Base-by-base conservation (phyloP, 53 echinoderm and acorn worm species). In the Astropecten irregularis region DNA sequence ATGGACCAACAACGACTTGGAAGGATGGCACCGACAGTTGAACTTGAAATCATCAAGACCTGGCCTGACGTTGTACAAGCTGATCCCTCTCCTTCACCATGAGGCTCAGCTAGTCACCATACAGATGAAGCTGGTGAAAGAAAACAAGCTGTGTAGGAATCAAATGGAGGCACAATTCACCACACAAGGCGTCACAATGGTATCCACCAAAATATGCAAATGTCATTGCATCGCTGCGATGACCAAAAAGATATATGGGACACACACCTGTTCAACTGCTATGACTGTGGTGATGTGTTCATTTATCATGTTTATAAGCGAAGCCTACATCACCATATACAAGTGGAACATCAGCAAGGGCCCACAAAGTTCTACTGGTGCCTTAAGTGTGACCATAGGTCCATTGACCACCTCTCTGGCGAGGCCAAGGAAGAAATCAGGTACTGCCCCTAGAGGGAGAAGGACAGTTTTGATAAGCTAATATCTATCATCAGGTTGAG, bases 41-140 rank as follows among this genome's bases (percentile, higher is more conserved):
- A 76, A 76, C 23, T 1, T 38, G 20, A 68, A 40, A 22, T 40
- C 68, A 42, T 40, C 23, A 14, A 6, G 68, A 10, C 68, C 40
- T 16, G 49, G 9, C 7, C 29, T 83, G 2, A n/a, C 23, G 11
- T 48, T 83, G 1, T 66, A 83, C 83, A 49, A 31, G 9, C 36
- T 82, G 23, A 83, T 83, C 67, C 34, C 6, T 7, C 67, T 83
- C 2, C 67, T 83, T 4, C 83, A 83, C 22, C 38, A 52, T 19
- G 51, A 83, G 19, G 66, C 83, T 6, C 29, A n/a, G 20, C 15
- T 83, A 1, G 68, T 67, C 53, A 16, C 30, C 16, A 7, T 83
- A 1, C 83, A 68, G 31, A 35, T 77, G 58, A 34, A 44, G 36
- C 52, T 83, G 3, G 49, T 83, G 4, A 49, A 49, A 25, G 62